A percentile compares a stretch with the other conserved stretches of the same genome.
These are phyloP conservation scores for Prolemur simus DNA, from an alignment of 2,113 vertebrate genomes.

Conservation along the genomic window DNA sequence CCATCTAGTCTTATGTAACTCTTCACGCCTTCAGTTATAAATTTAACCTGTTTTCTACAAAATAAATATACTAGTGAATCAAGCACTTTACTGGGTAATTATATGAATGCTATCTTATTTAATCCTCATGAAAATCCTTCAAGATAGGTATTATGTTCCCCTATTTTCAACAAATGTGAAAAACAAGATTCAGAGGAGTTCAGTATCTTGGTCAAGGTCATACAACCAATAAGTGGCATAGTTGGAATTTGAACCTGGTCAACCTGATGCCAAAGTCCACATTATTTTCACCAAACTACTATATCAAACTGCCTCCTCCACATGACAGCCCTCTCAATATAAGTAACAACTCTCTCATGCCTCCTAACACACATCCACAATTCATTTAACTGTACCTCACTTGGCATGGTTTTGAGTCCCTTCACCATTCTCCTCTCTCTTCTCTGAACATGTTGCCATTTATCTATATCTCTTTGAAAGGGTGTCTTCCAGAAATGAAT, in stretches of 20 bases:
- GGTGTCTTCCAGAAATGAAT: conserved; percentile 39
- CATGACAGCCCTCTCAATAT: not conserved
- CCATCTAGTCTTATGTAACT: conserved; percentile 32
- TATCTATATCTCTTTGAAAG: conserved; percentile 24
- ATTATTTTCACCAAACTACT: conserved; percentile 49
- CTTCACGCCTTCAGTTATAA: not conserved
- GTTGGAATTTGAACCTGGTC: conserved; percentile 22
- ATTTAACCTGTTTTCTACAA: conserved; percentile 6
- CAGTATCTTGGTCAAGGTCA: not conserved
- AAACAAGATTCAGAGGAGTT: not conserved
- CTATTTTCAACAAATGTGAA: conserved; percentile 2
- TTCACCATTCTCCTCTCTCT: conserved; percentile 9
- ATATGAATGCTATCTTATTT: conserved; percentile 16
- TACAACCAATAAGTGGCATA: not conserved
- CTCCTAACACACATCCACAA: not conserved
- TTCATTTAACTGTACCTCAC: not conserved
- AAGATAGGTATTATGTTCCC: not conserved
- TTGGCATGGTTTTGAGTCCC: not conserved
- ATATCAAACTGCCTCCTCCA: not conserved
- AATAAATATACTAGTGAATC: conserved; percentile 18
- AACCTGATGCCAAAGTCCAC: not conserved
- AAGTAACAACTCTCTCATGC: not conserved
- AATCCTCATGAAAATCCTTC: not conserved
- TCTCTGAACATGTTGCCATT: not conserved
- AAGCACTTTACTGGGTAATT: not conserved